phyloP scores from a whole-genome alignment of 2,797 vertebrate genomes.

The Onychomys arenicola region DNA sequence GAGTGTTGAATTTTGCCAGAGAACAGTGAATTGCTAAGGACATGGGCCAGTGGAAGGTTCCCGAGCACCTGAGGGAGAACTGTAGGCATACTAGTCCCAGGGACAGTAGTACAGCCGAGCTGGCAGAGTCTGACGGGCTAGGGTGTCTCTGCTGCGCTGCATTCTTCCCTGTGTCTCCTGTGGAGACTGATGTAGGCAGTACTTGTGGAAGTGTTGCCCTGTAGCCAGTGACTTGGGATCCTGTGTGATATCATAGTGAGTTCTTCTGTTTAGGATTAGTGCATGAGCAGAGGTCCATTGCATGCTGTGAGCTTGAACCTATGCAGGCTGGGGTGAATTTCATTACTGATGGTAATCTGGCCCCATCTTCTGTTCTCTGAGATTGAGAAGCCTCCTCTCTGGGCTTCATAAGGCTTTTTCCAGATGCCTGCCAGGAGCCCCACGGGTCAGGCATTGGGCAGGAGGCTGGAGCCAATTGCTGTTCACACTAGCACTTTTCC shows the following conservation, averaged over 20 bases:
- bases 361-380: background rate
- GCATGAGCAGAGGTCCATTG: too few species aligned
- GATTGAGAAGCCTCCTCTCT: background rate
- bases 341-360: background rate
- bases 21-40: background rate
- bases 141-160: rapidly evolving
- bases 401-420: background rate
- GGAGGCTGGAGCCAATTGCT: background rate
- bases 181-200: background rate
- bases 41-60: background rate
- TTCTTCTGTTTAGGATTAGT: background rate
- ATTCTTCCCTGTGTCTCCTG: background rate
- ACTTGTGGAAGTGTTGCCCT: background rate
- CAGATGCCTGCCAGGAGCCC: background rate
- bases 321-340: background rate
- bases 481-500: background rate
- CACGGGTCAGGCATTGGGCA: too few species aligned
- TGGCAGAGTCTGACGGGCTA: background rate
- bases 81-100: background rate
- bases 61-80: background rate
- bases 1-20: background rate
- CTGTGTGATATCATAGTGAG: background rate
- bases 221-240: background rate
- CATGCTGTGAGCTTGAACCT: rapidly evolving
- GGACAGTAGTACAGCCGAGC: background rate